These are phyloP conservation scores for Lethenteron reissneri DNA, from an alignment of 2,113 vertebrate species.

Conservation along the genomic window DNA sequence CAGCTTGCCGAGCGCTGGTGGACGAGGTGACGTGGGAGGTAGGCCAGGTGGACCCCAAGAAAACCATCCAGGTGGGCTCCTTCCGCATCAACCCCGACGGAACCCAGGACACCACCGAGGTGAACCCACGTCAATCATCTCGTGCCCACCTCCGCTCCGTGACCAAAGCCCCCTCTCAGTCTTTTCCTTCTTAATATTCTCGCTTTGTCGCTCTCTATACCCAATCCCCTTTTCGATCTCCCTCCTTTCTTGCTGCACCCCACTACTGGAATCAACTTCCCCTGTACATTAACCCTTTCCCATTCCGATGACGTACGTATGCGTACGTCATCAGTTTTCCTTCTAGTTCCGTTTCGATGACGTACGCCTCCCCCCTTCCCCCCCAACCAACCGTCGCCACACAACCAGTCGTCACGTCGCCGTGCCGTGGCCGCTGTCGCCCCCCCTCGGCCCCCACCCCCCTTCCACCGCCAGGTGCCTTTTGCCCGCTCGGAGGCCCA, in stretches of 20 bases:
- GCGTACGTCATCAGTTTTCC: no score
- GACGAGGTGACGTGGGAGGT: constrained; percentile 91
- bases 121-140: constrained; percentile 16
- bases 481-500: constrained; percentile 65
- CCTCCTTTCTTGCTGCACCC: no score
- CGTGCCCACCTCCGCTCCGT: not conserved
- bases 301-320: no score
- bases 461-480: constrained; percentile 31
- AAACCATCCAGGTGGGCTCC: constrained; percentile 73
- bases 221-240: not conserved
- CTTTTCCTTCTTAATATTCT: not conserved
- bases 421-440: no score
- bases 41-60: constrained; percentile 61
- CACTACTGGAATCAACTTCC: no score
- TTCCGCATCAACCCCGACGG: constrained; percentile 87
- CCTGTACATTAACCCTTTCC: no score
- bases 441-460: no score
- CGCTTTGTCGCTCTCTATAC: not conserved
- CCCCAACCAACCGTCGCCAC: no score
- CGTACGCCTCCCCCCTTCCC: no score
- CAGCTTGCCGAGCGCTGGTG: constrained; percentile 74
- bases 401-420: no score
- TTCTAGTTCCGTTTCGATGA: no score
- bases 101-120: constrained; percentile 72
- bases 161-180: not conserved